Evolutionary conservation across 2,888 invertebrate genomes (phyloP), one percentile per base, ranked within the genome.

Genomic region (Zonitis immaculata): DNA sequence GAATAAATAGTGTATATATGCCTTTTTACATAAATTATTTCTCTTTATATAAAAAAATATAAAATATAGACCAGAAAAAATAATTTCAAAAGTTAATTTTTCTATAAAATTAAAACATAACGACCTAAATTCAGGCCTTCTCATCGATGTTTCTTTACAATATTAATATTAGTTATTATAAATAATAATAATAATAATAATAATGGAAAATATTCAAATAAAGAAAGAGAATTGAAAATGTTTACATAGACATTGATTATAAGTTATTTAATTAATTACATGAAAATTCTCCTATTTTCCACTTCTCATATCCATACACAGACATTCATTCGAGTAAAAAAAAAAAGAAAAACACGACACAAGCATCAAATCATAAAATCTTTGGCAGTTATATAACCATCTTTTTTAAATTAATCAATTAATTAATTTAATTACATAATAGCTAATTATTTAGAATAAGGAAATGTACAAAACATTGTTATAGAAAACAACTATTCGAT

Each of bases 331-430:
- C n/a, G n/a, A n/a, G n/a, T n/a, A 35, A 35, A 35, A 3, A 6
- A 5, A 32, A 7, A 25, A 25, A 25, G 5, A 25, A 25, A 3
- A 3, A 25, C 3, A 5, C 25, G 27, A 9, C 52, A 52, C 60
- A 64, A 61, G 60, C 63, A 63, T 65, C 62, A n/a, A 62, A 54
- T 51, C 58, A 59, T 59, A 42, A 52, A 58, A 61, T 68, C 68
- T 68, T 68, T 68, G 68, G 68, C 68, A 68, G 68, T 67, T 66
- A 66, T 49, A 58, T 59, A 53, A 32, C 14, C 14, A 32, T 32
- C 14, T 14, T 32, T 32, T 1, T 14, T 32, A 18, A 35, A 35
- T 18, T 35, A 8, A 16, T 16, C 9, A 16, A 35, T 16, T 49
- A 42, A 57, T 49, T 44, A 48, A 44, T 57, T 6, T 51, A 50